phyloP scores from a whole-genome alignment of 2,113 vertebrate species.

The Saccopteryx bilineata region DNA sequence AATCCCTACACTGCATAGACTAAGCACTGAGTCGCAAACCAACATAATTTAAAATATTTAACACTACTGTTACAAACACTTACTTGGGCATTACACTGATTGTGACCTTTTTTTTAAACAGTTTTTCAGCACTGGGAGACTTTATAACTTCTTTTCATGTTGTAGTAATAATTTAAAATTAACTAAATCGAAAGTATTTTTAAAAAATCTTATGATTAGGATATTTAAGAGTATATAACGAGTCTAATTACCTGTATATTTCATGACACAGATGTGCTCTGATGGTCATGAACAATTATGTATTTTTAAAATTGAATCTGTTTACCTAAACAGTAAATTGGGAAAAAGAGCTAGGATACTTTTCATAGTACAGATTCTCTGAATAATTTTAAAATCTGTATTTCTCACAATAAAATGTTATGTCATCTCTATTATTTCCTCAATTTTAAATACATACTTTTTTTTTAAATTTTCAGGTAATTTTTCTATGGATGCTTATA shows the following conservation, averaged over 20 bases:
- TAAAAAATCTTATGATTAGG: conserved; percentile 41
- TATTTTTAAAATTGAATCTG: conserved; percentile 67
- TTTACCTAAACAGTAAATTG: conserved; percentile 59
- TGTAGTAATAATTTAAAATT: conserved; percentile 60
- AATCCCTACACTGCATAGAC: background rate
- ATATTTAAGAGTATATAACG: conserved; percentile 24
- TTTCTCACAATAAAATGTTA: conserved; percentile 66
- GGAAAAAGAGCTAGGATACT: background rate
- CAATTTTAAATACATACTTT: conserved; percentile 38
- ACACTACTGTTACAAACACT: background rate
- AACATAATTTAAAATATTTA: conserved; percentile 62
- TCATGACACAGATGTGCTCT: background rate
- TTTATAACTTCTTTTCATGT: conserved; percentile 45
- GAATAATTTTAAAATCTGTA: conserved; percentile 54
- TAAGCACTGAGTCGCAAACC: conserved; percentile 35
- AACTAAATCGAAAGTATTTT: conserved; percentile 50
- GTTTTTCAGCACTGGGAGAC: conserved; percentile 21
- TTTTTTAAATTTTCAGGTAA: conserved; percentile 35
- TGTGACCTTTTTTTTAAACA: background rate
- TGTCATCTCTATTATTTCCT: conserved; percentile 10
- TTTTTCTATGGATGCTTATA: conserved; percentile 36
- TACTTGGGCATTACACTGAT: background rate
- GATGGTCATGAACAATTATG: conserved; percentile 53
- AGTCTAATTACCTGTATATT: conserved; percentile 21
- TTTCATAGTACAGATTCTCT: conserved; percentile 28